Percentiles rank a stretch among this genome's conserved stretches.
These are phyloP conservation scores for Drosophila equinoxialis DNA, from an alignment of 1,140 invertebrate species.

Conservation along the genomic window DNA sequence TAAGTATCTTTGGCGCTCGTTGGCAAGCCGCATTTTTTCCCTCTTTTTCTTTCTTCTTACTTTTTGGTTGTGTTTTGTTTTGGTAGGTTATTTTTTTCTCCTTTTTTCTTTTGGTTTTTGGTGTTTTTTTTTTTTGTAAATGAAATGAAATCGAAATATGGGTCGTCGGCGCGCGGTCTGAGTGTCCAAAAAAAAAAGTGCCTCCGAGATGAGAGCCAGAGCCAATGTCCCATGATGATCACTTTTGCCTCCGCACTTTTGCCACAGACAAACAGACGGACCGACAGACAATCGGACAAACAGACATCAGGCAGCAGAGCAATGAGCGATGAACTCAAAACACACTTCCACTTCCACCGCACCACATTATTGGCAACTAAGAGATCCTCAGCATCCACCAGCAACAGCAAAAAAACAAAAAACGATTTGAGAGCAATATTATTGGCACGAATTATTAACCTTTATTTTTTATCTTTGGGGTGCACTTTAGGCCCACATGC, in stretches of 20 bases:
- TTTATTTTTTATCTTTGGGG: constrained; percentile 45
- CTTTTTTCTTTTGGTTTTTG: constrained; percentile 48
- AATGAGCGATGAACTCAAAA: constrained; percentile 60
- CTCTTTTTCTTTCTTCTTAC: constrained; percentile 28
- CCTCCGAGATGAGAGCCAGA: constrained; percentile 29
- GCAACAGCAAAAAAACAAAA: neutral
- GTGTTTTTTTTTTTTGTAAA: constrained; percentile 43
- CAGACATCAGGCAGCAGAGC: constrained; percentile 15
- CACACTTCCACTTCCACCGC: constrained; percentile 52
- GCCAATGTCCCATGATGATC: constrained; percentile 57
- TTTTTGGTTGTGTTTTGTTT: constrained; percentile 50
- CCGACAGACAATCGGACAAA: neutral
- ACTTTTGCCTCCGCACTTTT: constrained; percentile 39
- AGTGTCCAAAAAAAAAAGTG: constrained; percentile 31
- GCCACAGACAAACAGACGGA: constrained; percentile 2
- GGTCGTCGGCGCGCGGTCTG: constrained; percentile 65
- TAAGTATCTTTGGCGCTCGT: constrained; percentile 63
- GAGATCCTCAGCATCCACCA: constrained; percentile 44
- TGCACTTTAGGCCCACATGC: constrained; percentile 60
- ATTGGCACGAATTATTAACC: constrained; percentile 62
- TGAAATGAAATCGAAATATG: constrained; percentile 77
- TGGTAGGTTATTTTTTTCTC: constrained; percentile 41
- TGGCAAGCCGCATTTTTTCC: constrained; percentile 59
- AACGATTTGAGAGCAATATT: constrained; percentile 53
- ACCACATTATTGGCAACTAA: constrained; percentile 42